Evolutionary conservation across 2,113 vertebrate genomes (phyloP).

Genomic region (Myotis yumanensis): DNA sequence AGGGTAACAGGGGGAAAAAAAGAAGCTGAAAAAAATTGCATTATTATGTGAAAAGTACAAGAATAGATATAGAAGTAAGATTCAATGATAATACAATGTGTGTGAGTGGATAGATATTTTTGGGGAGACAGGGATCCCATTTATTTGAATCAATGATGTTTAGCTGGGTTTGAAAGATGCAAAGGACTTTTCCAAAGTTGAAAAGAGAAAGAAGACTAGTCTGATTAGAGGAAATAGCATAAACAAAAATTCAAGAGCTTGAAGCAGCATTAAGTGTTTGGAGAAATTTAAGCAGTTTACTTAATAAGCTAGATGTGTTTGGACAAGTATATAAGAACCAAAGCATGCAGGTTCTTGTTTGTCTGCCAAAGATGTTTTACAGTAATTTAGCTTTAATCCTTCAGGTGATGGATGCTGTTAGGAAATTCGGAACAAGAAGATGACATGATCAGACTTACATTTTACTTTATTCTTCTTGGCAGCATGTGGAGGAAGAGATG

Average conservation of each 20-base stretch:
- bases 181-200: background rate
- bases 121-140: background rate
- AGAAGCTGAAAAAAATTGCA: background rate
- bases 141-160: background rate
- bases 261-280: background rate
- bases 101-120: background rate
- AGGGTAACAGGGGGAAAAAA: background rate
- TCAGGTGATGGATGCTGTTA: slow-evolving; percentile 21
- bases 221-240: background rate
- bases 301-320: slow-evolving; percentile 21
- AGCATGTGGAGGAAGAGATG: background rate
- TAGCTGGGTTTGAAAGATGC: background rate
- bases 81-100: background rate
- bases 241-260: background rate
- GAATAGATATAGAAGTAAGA: background rate
- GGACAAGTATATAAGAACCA: background rate
- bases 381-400: slow-evolving; percentile 52
- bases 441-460: slow-evolving; percentile 32
- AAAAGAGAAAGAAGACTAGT: background rate
- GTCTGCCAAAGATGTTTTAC: background rate
- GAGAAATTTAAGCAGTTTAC: background rate
- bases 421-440: slow-evolving; percentile 39
- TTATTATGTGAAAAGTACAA: background rate
- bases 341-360: background rate
- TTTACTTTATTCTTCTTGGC: slow-evolving; percentile 17